These are phyloP conservation scores for Takifugu bimaculatus DNA, from an alignment of 2,113 vertebrate genomes.

Conservation along the genomic window DNA sequence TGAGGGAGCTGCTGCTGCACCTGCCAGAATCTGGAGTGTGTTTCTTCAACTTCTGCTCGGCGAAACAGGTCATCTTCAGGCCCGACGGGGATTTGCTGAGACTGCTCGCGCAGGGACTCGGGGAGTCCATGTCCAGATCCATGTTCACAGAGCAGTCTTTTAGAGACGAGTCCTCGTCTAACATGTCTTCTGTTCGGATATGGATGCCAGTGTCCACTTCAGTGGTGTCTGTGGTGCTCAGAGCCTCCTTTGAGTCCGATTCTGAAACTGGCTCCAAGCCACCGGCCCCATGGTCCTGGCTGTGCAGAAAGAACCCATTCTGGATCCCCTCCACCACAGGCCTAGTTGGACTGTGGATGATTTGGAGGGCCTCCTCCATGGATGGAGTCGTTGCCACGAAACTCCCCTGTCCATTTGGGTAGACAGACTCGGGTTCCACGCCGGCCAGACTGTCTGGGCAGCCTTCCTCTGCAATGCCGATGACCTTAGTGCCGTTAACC, in stretches of 20 bases:
- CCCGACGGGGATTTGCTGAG: slow-evolving; percentile 86
- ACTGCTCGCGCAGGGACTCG: slow-evolving; percentile 85
- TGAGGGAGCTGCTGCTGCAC: slow-evolving; percentile 81
- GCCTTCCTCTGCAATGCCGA: slow-evolving; percentile 86
- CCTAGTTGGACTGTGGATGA: slow-evolving; percentile 85
- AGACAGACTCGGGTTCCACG: slow-evolving; percentile 31
- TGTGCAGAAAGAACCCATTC: slow-evolving; percentile 93
- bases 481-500: slow-evolving; percentile 80
- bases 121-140: slow-evolving; percentile 91
- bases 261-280: slow-evolving; percentile 77
- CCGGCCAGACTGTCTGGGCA: slow-evolving; percentile 60
- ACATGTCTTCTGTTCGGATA: slow-evolving; percentile 89
- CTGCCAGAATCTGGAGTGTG: slow-evolving; percentile 78
- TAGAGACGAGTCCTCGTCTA: slow-evolving; percentile 95
- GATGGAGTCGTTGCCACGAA: slow-evolving; percentile 75
- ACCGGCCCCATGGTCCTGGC: slow-evolving; percentile 69
- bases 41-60: slow-evolving; percentile 92
- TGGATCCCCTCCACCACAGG: slow-evolving; percentile 76
- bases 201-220: slow-evolving; percentile 95
- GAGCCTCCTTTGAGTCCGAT: slow-evolving; percentile 77
- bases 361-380: slow-evolving; percentile 91
- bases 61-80: slow-evolving; percentile 93
- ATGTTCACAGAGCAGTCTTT: slow-evolving; percentile 92
- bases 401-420: slow-evolving; percentile 72
- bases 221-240: slow-evolving; percentile 85